Conservation (phyloP, 1,140 invertebrate species). For the Coptotermes formosanus region DNA sequence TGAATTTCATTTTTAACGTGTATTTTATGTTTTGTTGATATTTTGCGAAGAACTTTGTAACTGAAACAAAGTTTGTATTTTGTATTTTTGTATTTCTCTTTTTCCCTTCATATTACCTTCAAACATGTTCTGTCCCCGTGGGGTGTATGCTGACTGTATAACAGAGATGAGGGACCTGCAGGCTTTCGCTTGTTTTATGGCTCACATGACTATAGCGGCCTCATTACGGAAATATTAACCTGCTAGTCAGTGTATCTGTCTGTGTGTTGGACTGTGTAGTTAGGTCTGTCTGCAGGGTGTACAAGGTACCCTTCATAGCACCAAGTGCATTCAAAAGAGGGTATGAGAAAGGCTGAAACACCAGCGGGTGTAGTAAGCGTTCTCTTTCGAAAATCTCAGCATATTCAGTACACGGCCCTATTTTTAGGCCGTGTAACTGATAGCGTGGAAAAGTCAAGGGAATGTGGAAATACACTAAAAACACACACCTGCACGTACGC, state of each 20-base stretch:
- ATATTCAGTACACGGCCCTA: too few relatives aligned
- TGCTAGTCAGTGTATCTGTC: background rate
- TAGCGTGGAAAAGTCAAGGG: too few relatives aligned
- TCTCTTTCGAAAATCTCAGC: too few relatives aligned
- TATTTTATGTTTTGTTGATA: background rate
- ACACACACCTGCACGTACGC: too few relatives aligned
- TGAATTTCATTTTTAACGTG: slow-evolving; percentile 8
- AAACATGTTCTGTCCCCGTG: slow-evolving; percentile 4
- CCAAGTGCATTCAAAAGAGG: too few relatives aligned
- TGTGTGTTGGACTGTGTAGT: background rate
- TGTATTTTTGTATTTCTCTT: background rate
- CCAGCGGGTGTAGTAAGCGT: too few relatives aligned
- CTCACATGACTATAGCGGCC: background rate
- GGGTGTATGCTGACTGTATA: background rate
- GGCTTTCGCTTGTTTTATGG: background rate
- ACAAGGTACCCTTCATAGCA: too few relatives aligned
- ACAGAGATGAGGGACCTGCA: background rate
- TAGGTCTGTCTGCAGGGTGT: background rate
- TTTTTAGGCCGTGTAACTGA: too few relatives aligned
- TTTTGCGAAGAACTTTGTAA: background rate
- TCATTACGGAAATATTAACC: slow-evolving; percentile 9
- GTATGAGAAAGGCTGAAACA: too few relatives aligned
- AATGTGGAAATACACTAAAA: too few relatives aligned
- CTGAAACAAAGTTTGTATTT: background rate
- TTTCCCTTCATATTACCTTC: background rate